These are phyloP conservation scores for Neuroterus valhalla DNA, from an alignment of 1,140 invertebrate species.

Conservation along the genomic window DNA sequence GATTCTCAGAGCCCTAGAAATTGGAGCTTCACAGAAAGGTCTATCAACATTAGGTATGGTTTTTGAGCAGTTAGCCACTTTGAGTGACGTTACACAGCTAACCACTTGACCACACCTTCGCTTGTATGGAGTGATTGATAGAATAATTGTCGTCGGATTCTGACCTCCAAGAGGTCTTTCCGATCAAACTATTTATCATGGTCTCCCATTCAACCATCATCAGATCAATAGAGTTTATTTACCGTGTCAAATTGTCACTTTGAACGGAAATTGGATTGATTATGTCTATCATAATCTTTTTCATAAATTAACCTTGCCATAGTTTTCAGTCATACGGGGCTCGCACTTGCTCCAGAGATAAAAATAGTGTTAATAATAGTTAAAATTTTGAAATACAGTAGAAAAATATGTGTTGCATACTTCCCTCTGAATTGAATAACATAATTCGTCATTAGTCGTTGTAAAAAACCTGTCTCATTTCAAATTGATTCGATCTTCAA, in stretches of 20 bases:
- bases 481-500: too few relatives aligned
- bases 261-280: conserved; percentile 11
- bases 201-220: neutral
- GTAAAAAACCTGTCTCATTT: too few relatives aligned
- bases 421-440: too few relatives aligned
- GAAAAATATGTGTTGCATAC: too few relatives aligned
- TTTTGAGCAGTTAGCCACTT: conserved; percentile 67
- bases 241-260: conserved; percentile 23
- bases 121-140: conserved; percentile 68
- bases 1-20: neutral
- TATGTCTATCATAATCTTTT: neutral
- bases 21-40: neutral
- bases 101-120: conserved; percentile 73
- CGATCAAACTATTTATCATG: conserved; percentile 24
- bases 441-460: too few relatives aligned
- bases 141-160: conserved; percentile 65
- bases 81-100: conserved; percentile 75
- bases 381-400: too few relatives aligned
- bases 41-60: conserved; percentile 68
- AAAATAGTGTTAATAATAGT: too few relatives aligned
- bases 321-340: too few relatives aligned
- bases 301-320: neutral
- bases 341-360: too few relatives aligned
- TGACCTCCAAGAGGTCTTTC: conserved; percentile 49
- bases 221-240: conserved; percentile 24